Evolutionary conservation across 2,888 invertebrate species (phyloP).

Genomic region (Nymphalis urticae): DNA sequence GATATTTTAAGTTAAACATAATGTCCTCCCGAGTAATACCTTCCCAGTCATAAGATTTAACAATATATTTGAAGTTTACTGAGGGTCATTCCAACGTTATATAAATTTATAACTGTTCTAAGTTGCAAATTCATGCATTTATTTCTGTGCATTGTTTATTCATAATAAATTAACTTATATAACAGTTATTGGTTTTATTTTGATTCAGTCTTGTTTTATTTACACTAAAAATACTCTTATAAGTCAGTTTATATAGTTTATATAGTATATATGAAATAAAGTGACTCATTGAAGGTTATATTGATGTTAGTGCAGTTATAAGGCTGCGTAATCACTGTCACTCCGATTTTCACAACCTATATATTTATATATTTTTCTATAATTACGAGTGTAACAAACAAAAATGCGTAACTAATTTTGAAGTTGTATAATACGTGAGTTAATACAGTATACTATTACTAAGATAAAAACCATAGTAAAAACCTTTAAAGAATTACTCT

Average conservation of each 20-base stretch:
- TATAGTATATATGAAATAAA: background rate
- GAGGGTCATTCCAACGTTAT: slow-evolving; percentile 77
- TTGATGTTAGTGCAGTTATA: slow-evolving; percentile 28
- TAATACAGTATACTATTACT: no score
- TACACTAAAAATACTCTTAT: background rate
- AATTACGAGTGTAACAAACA: no score
- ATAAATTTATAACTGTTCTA: slow-evolving; percentile 70
- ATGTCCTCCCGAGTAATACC: slow-evolving; percentile 73
- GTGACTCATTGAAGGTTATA: slow-evolving; percentile 32
- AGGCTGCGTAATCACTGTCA: slow-evolving; percentile 30
- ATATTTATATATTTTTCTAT: no score
- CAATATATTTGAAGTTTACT: slow-evolving; percentile 60
- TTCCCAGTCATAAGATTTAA: slow-evolving; percentile 63
- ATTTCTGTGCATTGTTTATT: slow-evolving; percentile 79
- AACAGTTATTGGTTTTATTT: slow-evolving; percentile 40
- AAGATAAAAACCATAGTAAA: no score
- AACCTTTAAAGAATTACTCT: no score
- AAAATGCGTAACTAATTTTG: no score
- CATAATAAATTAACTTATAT: slow-evolving; percentile 76
- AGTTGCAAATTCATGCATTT: slow-evolving; percentile 75
- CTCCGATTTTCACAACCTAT: slow-evolving; percentile 13
- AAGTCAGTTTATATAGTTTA: background rate
- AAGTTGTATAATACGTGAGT: no score
- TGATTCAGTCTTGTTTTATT: background rate
- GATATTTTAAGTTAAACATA: slow-evolving; percentile 75